Evolutionary conservation across 1,140 invertebrate species (phyloP).

Genomic region (Palaemon carinicauda): DNA sequence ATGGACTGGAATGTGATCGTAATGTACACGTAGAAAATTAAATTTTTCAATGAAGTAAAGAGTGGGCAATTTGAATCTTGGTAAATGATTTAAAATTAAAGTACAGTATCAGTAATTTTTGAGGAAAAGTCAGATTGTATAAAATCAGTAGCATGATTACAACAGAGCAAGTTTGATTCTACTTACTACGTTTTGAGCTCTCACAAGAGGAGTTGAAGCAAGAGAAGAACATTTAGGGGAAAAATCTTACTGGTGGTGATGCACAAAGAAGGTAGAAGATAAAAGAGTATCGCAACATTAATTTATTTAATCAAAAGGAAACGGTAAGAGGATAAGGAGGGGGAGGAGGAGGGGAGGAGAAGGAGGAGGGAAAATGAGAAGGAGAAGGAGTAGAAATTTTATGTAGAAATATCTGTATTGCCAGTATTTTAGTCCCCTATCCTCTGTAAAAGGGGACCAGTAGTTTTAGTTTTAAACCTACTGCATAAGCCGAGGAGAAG

Average conservation of each 20-base stretch:
- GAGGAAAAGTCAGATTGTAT: no score
- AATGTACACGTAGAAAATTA: no score
- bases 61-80: no score
- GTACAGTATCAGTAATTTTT: no score
- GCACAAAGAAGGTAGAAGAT: not conserved
- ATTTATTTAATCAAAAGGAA: not conserved
- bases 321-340: not conserved
- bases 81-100: no score
- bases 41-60: no score
- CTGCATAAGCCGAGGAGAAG: conserved; percentile 16
- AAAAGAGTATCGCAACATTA: not conserved
- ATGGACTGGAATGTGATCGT: no score
- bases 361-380: not conserved
- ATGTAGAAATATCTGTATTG: not conserved
- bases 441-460: not conserved
- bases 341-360: not conserved
- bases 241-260: not conserved
- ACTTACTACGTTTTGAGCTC: no score
- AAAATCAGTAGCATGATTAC: no score
- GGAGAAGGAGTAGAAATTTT: not conserved
- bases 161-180: no score
- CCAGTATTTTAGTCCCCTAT: not conserved
- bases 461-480: not conserved
- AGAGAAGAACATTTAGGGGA: no score
- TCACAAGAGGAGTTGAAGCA: no score